phyloP scores from a whole-genome alignment of 1,140 invertebrate genomes.

The Plodia interpunctella region DNA sequence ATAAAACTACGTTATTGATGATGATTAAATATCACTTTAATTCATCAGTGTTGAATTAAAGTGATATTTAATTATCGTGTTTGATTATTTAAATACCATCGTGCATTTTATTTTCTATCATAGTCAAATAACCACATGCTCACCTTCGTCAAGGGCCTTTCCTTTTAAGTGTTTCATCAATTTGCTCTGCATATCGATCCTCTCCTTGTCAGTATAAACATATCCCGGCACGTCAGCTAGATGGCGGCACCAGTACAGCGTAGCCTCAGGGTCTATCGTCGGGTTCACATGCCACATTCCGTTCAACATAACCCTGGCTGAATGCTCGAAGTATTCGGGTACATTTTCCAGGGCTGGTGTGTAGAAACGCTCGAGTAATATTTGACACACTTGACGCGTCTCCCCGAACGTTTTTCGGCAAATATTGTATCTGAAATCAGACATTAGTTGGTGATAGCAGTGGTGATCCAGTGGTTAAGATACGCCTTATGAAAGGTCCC shows the following conservation, averaged over 20 bases:
- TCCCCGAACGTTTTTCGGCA: constrained; percentile 65
- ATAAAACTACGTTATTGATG: too few species aligned
- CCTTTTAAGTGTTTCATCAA: constrained; percentile 36
- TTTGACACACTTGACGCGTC: constrained; percentile 60
- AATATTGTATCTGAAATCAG: constrained; percentile 77
- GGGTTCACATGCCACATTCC: constrained; percentile 68
- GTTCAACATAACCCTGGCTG: constrained; percentile 66
- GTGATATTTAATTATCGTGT: too few species aligned
- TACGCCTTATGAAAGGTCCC: neutral
- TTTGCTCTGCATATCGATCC: constrained; percentile 33
- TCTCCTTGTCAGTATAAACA: constrained; percentile 48
- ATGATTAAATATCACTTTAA: too few species aligned
- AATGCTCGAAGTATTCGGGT: constrained; percentile 71
- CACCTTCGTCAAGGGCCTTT: constrained; percentile 46
- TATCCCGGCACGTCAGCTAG: constrained; percentile 61
- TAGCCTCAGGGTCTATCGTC: constrained; percentile 39
- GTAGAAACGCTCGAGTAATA: constrained; percentile 59
- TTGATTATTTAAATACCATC: too few species aligned
- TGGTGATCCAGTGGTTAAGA: neutral
- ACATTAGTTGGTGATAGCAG: neutral
- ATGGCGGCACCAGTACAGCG: constrained; percentile 48
- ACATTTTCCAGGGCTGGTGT: constrained; percentile 62
- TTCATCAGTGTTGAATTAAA: too few species aligned
- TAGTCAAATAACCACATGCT: too few species aligned
- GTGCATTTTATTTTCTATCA: too few species aligned